Conservation (phyloP, 2,113 vertebrate genomes). For the Labrus mixtus region DNA sequence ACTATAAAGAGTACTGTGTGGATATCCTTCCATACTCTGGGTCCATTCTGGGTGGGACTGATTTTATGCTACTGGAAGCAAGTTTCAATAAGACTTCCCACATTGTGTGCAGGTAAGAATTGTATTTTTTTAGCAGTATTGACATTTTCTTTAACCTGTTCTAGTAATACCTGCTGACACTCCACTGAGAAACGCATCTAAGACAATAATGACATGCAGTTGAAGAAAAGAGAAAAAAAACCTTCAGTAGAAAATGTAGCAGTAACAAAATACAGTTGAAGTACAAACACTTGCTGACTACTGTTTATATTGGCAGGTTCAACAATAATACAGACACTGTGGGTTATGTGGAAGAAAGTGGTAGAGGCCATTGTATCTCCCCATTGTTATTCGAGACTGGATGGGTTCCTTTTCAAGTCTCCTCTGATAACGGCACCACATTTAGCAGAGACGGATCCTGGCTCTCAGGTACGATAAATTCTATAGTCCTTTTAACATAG, state of each 20-base stretch:
- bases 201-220: background rate
- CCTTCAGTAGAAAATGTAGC: background rate
- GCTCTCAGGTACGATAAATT: constrained; percentile 87
- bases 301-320: constrained; percentile 83
- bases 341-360: constrained; percentile 82
- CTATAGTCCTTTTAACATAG: no score
- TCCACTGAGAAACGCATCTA: background rate
- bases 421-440: constrained; percentile 77
- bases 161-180: background rate
- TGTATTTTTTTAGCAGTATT: no score
- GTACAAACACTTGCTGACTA: background rate
- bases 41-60: constrained; percentile 90
- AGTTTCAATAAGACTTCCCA: constrained; percentile 47
- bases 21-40: constrained; percentile 88
- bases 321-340: constrained; percentile 74
- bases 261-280: no score
- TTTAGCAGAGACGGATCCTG: constrained; percentile 86
- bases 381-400: constrained; percentile 91
- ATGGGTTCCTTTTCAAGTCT: constrained; percentile 88
- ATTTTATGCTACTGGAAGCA: constrained; percentile 83
- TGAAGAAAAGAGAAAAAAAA: background rate
- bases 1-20: constrained; percentile 87
- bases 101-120: constrained; percentile 88
- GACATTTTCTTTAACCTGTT: no score
- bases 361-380: constrained; percentile 89